A percentile compares a stretch with the other conserved stretches of the same genome.
These are phyloP conservation scores for Machimus atricapillus DNA, from an alignment of 2,888 invertebrate species.

Conservation along the genomic window DNA sequence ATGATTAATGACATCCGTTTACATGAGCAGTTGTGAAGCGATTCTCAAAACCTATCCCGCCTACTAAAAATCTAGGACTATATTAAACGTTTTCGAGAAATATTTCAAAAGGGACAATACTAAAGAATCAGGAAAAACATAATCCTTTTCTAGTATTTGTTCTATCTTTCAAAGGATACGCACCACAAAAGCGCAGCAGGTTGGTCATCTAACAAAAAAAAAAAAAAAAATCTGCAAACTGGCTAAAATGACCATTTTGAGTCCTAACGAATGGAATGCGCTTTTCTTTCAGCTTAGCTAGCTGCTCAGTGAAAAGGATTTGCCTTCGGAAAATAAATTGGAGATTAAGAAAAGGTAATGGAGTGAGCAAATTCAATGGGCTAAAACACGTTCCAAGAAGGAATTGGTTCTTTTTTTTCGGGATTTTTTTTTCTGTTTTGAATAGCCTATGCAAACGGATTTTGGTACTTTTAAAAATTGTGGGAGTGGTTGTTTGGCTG, in stretches of 20 bases:
- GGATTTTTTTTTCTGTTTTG: background rate
- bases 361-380: background rate
- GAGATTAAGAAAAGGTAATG: background rate
- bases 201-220: background rate
- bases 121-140: background rate
- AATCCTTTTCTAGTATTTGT: background rate
- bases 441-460: background rate
- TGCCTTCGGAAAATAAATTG: background rate
- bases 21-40: background rate
- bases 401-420: background rate
- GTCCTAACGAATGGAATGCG: background rate
- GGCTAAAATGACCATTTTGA: background rate
- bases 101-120: background rate
- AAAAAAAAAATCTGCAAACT: background rate
- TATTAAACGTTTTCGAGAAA: background rate
- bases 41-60: background rate
- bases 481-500: background rate
- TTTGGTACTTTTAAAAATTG: background rate
- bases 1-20: background rate
- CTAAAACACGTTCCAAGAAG: background rate
- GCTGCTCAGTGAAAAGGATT: background rate
- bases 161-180: background rate
- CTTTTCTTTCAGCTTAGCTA: background rate
- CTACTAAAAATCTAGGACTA: background rate
- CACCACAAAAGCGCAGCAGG: background rate